Evolutionary conservation across 2,113 vertebrate species (phyloP).

Genomic region (Promerops cafer): DNA sequence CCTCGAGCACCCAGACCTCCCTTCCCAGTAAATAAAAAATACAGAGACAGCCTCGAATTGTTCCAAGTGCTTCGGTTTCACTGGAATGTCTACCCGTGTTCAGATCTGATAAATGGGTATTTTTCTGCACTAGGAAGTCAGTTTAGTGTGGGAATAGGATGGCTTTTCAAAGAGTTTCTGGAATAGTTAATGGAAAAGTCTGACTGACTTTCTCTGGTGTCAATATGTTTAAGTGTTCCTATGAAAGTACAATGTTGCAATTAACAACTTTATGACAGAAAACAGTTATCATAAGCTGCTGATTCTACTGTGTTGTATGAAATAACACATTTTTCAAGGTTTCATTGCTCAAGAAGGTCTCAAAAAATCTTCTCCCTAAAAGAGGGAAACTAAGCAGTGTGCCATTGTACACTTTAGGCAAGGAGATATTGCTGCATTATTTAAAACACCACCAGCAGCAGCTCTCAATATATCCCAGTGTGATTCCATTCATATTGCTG

Average conservation of each 20-base stretch:
- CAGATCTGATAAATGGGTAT: not conserved
- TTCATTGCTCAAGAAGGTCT: not conserved
- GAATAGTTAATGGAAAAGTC: not conserved
- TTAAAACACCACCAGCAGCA: not conserved
- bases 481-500: not conserved
- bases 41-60: not conserved
- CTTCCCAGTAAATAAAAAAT: conserved; percentile 39
- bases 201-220: not conserved
- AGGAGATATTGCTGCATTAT: not conserved
- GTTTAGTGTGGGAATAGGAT: not conserved
- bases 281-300: not conserved
- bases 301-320: not conserved
- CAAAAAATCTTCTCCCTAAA: not conserved
- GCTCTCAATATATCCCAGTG: not conserved
- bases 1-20: conserved; percentile 13
- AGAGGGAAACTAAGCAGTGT: not conserved
- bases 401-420: not conserved
- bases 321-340: not conserved
- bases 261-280: not conserved
- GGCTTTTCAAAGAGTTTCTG: not conserved
- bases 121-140: not conserved
- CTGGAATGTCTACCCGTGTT: not conserved
- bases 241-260: not conserved
- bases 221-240: not conserved
- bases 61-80: not conserved